Percentiles rank a stretch among this genome's conserved stretches.
Conservation (phyloP, 2,797 vertebrate genomes). For the Cirrhinus mrigala region DNA sequence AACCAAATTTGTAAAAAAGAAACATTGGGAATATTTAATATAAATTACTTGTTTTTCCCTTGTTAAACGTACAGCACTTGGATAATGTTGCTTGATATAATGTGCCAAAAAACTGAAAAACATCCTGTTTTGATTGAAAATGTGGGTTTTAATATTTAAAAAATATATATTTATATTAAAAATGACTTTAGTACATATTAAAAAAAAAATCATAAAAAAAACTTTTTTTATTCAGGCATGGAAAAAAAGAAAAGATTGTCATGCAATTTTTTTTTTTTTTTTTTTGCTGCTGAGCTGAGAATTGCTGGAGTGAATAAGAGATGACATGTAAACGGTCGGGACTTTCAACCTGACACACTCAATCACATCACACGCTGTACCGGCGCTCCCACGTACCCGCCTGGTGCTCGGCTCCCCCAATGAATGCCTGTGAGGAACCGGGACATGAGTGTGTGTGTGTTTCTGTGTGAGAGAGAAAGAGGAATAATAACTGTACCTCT, state of each 20-base stretch:
- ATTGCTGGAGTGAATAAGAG: conserved; percentile 81
- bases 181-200: too few species aligned
- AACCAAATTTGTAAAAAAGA: background rate
- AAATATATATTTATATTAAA: background rate
- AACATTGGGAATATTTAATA: background rate
- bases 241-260: conserved; percentile 77
- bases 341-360: conserved; percentile 80
- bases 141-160: background rate
- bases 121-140: background rate
- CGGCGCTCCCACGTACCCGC: conserved; percentile 53
- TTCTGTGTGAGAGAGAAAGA: background rate
- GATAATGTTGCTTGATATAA: background rate
- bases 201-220: background rate
- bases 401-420: conserved; percentile 22
- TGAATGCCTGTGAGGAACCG: conserved; percentile 35
- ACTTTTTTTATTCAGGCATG: background rate
- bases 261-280: conserved; percentile 81
- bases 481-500: conserved; percentile 22
- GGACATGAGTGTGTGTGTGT: background rate
- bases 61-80: background rate
- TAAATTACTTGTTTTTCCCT: background rate
- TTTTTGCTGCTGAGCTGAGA: conserved; percentile 73
- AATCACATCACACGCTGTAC: conserved; percentile 80
- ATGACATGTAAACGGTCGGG: conserved; percentile 84
- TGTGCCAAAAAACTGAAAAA: background rate